Percentiles rank a stretch among this genome's conserved stretches.
Evolutionary conservation across 2,888 invertebrate species (phyloP).

Genomic region (Erpobdella octoculata): DNA sequence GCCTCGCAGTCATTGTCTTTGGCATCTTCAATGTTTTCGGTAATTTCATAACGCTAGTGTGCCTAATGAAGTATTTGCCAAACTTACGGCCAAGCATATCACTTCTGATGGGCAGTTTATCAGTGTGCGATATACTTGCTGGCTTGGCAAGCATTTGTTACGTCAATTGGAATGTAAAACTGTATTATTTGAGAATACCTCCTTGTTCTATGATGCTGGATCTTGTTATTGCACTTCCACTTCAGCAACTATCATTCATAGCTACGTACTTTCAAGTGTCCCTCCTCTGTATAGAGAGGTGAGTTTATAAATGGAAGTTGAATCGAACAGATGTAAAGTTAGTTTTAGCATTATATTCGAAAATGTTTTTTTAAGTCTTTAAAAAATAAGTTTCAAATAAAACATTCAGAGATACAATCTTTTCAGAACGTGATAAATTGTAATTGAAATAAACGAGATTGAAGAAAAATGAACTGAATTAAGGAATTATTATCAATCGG

Average conservation of each 20-base stretch:
- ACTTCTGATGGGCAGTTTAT: constrained; percentile 5
- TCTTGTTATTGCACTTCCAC: not conserved
- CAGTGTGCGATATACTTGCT: not conserved
- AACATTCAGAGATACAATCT: no score
- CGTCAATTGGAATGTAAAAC: not conserved
- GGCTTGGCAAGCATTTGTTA: not conserved
- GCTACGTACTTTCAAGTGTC: constrained; percentile 9
- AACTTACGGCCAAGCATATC: not conserved
- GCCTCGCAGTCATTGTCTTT: not conserved
- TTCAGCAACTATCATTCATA: constrained; percentile 8
- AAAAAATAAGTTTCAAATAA: no score
- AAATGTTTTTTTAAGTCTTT: no score
- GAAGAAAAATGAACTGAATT: no score
- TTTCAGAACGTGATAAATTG: no score
- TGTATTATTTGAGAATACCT: not conserved
- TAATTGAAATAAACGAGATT: no score
- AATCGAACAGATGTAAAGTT: no score
- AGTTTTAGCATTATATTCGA: not conserved
- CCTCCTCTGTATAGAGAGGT: constrained; percentile 14
- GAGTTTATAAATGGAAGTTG: no score
- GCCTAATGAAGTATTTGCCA: not conserved
- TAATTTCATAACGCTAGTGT: not conserved
- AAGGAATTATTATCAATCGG: no score
- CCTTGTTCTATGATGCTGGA: not conserved
- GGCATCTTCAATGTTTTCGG: not conserved